Evolutionary conservation across 2,113 vertebrate species (phyloP).

Genomic region (Xenopus laevis): DNA sequence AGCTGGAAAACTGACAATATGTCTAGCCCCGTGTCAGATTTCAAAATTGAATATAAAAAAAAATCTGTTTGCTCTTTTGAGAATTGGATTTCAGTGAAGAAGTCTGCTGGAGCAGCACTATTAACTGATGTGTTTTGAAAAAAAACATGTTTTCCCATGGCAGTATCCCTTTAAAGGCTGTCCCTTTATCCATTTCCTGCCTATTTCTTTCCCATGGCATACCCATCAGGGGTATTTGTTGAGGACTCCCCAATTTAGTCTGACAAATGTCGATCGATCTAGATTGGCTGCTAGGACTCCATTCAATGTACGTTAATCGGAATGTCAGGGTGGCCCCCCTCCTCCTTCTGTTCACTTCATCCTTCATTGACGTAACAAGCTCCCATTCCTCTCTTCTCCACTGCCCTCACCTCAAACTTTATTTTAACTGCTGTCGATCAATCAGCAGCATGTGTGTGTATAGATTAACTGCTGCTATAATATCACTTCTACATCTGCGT

Average conservation of each 20-base stretch:
- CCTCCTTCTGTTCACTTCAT: slow-evolving; percentile 29
- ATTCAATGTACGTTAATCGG: slow-evolving; percentile 34
- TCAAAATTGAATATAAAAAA: too few relatives aligned
- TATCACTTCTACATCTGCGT: slow-evolving; percentile 34
- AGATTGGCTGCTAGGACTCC: slow-evolving; percentile 41
- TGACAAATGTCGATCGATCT: slow-evolving; percentile 42
- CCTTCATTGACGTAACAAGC: slow-evolving; percentile 17
- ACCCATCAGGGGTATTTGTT: not conserved
- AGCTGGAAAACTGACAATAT: too few relatives aligned
- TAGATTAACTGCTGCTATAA: slow-evolving; percentile 40
- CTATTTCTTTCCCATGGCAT: not conserved
- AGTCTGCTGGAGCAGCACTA: too few relatives aligned
- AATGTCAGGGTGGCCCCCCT: slow-evolving; percentile 12
- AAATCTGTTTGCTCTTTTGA: too few relatives aligned
- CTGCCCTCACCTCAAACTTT: slow-evolving; percentile 39
- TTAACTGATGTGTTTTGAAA: too few relatives aligned
- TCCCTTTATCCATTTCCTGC: not conserved
- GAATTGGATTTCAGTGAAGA: too few relatives aligned
- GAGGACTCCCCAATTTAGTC: slow-evolving; percentile 36
- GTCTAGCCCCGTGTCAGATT: too few relatives aligned
- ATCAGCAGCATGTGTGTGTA: slow-evolving; percentile 31
- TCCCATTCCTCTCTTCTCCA: slow-evolving; percentile 8
- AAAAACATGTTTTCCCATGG: too few relatives aligned
- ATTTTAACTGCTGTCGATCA: slow-evolving; percentile 39
- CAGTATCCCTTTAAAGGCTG: too few relatives aligned